Conservation (phyloP, 2,113 vertebrate genomes). For the Caracal caracal region DNA sequence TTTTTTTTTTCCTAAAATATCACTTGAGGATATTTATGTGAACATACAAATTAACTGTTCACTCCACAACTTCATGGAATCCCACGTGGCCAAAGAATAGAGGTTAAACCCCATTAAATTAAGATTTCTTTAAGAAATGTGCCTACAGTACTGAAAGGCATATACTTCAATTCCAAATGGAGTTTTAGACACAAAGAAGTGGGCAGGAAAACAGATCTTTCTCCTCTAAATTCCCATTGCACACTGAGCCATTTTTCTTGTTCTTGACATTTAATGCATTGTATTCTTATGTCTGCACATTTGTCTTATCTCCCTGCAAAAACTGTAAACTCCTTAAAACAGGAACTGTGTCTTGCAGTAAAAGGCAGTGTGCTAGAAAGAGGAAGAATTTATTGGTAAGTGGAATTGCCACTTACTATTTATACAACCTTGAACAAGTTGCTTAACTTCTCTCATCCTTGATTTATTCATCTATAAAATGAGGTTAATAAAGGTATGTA, state of each 20-base stretch:
- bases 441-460: background rate
- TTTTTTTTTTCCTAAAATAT: background rate
- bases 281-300: background rate
- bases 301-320: background rate
- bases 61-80: background rate
- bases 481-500: background rate
- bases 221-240: background rate
- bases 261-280: background rate
- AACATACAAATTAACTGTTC: background rate
- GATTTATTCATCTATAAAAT: background rate
- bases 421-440: conserved; percentile 13
- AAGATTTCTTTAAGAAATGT: background rate
- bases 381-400: background rate
- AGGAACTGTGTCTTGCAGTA: background rate
- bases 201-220: background rate
- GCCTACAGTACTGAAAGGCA: background rate
- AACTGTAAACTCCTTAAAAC: conserved; percentile 23
- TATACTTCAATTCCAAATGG: background rate
- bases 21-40: background rate
- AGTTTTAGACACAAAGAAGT: background rate
- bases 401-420: background rate
- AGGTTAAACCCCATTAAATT: background rate
- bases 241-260: background rate
- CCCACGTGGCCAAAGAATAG: background rate
- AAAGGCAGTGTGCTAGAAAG: background rate